Conservation (phyloP, 2,888 invertebrate species). For the Synergus umbraculus region DNA sequence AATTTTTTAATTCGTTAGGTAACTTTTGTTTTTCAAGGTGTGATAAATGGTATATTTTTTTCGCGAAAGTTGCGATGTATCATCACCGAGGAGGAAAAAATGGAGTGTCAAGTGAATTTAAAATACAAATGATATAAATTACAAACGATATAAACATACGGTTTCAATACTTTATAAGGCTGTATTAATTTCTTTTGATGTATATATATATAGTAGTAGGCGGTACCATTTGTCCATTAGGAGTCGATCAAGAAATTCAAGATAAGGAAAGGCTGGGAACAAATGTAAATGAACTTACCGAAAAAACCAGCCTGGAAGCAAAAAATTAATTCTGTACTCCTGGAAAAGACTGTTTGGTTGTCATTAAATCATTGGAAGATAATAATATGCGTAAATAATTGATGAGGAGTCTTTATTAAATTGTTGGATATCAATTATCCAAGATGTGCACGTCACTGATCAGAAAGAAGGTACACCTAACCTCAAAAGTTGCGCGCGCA, state of each 20-base stretch:
- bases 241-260: neutral
- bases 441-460: slow-evolving; percentile 60
- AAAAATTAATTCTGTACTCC: slow-evolving; percentile 6
- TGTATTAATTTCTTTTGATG: neutral
- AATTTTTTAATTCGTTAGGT: neutral
- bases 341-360: slow-evolving; percentile 2
- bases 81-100: neutral
- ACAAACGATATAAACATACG: neutral
- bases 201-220: neutral
- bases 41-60: slow-evolving; percentile 12
- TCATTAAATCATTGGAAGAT: slow-evolving; percentile 28
- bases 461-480: slow-evolving; percentile 60
- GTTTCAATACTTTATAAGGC: neutral
- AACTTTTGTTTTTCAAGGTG: neutral
- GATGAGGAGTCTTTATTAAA: slow-evolving; percentile 10
- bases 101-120: neutral
- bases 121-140: neutral
- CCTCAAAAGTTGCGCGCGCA: slow-evolving; percentile 67
- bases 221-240: neutral
- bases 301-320: slow-evolving; percentile 8
- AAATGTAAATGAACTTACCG: slow-evolving; percentile 14
- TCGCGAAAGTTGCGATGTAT: slow-evolving; percentile 11
- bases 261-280: slow-evolving; percentile 1
- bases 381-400: slow-evolving; percentile 16
- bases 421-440: slow-evolving; percentile 52